Base-by-base conservation (phyloP, 2,113 vertebrate genomes). In the Protobothrops mucrosquamatus region DNA sequence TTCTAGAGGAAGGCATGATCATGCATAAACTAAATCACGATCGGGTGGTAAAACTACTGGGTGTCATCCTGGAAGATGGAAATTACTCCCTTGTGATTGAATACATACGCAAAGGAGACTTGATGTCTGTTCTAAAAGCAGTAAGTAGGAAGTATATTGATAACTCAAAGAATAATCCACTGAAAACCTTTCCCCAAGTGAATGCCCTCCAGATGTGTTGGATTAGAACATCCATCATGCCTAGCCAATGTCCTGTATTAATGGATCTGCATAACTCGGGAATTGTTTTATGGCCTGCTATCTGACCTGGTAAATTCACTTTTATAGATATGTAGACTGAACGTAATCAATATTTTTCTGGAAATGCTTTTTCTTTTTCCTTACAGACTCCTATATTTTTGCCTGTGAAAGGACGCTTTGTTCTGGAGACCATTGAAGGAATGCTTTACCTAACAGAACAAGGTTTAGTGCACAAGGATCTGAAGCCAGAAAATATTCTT, bases 401-500 rank as follows among this genome's bases (percentile, higher is more conserved):
- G 43, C 98, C 99, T 39, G 92, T 99, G 91, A 99, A 98, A 96
- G 98, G 98, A 61, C 98, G 98, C 94, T 98, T 99, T 1, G 98
- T 99, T 56, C 26, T 98, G 94, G 99, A 99, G 97, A 98, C 98
- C 94, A 96, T 98, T 89, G 99, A 99, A 95, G 99, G 99, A 48
- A 99, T 99, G 99, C 92, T 98, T 51, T 99, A 99, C 95, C 97
- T 99, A 74, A 98, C 98, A 0, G 90, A 97, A n/a, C 97, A 97
- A 92, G 94, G 96, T 0, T 97, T 99, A 51, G 97, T 99, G 89
- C 99, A 99, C 97, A 99, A 99, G 97, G 99, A 99, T 95, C 97
- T 99, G 87, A 99, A 99, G 94, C 99, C 99, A 15, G 98, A 99
- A 94, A 99, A 99, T 93, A 99, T 99, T 95, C 98, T 99, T 51